These are phyloP conservation scores for Sialis fuliginosa DNA, from an alignment of 2,888 invertebrate species.

Conservation along the genomic window DNA sequence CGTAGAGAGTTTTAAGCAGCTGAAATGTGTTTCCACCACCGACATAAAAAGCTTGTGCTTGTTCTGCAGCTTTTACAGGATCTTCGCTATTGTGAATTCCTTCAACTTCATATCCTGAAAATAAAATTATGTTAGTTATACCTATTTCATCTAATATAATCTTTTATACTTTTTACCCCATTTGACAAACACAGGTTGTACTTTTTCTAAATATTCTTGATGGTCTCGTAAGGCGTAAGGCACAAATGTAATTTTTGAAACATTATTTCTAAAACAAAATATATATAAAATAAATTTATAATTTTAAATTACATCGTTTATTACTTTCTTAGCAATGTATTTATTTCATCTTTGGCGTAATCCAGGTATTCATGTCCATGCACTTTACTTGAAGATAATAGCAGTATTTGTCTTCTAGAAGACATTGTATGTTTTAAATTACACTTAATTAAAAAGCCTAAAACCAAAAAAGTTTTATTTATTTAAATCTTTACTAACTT, in stretches of 20 bases:
- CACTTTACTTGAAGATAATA: constrained; percentile 52
- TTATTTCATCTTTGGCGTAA: constrained; percentile 46
- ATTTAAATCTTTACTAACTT: too few relatives aligned
- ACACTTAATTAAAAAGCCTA: neutral
- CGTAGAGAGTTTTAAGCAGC: constrained; percentile 50
- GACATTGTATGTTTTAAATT: neutral
- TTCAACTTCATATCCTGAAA: constrained; percentile 34
- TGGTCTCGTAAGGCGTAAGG: constrained; percentile 55
- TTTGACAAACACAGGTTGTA: constrained; percentile 35
- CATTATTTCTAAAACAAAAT: constrained; percentile 34
- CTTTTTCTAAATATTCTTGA: constrained; percentile 42
- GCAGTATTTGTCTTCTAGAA: constrained; percentile 30
- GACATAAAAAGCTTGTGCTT: constrained; percentile 53
- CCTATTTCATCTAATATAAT: neutral
- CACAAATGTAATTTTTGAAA: constrained; percentile 47
- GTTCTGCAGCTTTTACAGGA: constrained; percentile 34
- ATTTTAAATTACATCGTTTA: constrained; percentile 11
- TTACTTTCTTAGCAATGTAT: constrained; percentile 39
- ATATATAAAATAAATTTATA: constrained; percentile 1
- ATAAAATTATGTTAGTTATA: neutral
- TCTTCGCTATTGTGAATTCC: constrained; percentile 44
- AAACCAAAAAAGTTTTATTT: neutral
- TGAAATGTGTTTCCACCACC: constrained; percentile 73
- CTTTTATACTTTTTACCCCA: constrained; percentile 32
- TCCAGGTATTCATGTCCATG: constrained; percentile 43